phyloP scores from a whole-genome alignment of 2,888 invertebrate genomes.

The Apoda limacodes region DNA sequence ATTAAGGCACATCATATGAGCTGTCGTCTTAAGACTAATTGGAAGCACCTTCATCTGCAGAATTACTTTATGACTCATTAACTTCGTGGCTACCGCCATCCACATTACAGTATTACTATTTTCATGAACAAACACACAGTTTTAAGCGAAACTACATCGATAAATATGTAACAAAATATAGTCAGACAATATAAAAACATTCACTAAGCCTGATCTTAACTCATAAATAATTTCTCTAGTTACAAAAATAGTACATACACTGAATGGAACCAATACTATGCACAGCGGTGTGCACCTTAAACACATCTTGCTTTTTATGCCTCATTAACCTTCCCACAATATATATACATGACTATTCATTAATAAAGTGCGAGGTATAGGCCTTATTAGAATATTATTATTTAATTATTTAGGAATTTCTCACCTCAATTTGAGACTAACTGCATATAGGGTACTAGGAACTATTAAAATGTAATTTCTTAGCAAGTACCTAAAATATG shows the following conservation, averaged over 20 bases:
- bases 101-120: conserved; percentile 39
- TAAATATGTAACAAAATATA: conserved; percentile 69
- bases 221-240: conserved; percentile 69
- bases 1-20: conserved; percentile 54
- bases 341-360: too few species aligned
- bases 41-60: conserved; percentile 33
- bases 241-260: conserved; percentile 68
- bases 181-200: conserved; percentile 45
- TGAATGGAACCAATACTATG: conserved; percentile 32
- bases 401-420: too few species aligned
- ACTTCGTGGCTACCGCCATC: conserved; percentile 18
- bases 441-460: too few species aligned
- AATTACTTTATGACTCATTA: conserved; percentile 17
- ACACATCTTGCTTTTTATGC: too few species aligned
- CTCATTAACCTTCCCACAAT: too few species aligned
- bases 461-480: too few species aligned
- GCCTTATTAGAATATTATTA: too few species aligned
- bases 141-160: conserved; percentile 59
- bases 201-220: conserved; percentile 61
- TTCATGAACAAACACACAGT: conserved; percentile 63
- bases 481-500: too few species aligned
- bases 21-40: conserved; percentile 31
- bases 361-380: too few species aligned
- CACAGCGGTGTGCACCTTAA: too few species aligned
- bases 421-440: too few species aligned